Evolutionary conservation across 2,113 vertebrate genomes (phyloP).

Genomic region (Cygnus atratus): DNA sequence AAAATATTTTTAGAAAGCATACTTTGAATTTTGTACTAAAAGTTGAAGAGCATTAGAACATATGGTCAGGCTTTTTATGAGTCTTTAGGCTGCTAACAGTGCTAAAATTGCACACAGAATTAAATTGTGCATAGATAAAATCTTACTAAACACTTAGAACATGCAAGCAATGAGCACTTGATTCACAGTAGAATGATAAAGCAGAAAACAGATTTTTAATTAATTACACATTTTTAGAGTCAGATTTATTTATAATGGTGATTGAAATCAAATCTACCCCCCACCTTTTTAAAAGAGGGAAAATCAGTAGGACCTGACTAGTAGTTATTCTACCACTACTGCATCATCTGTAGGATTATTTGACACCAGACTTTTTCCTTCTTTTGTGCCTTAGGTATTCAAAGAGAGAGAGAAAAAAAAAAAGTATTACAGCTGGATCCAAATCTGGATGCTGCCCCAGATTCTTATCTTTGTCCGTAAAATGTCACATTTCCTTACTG

Average conservation of each 20-base stretch:
- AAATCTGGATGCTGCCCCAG: neutral
- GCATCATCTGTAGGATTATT: neutral
- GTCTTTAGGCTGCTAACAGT: conserved; percentile 34
- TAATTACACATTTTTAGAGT: conserved; percentile 42
- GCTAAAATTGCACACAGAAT: conserved; percentile 28
- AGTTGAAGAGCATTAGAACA: conserved; percentile 51
- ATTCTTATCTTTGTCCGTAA: neutral
- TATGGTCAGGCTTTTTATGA: conserved; percentile 63
- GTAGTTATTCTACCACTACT: neutral
- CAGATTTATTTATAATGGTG: conserved; percentile 21
- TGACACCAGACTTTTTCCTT: neutral
- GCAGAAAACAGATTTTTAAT: neutral
- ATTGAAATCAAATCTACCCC: neutral
- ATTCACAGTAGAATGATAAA: conserved; percentile 36
- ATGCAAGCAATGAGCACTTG: neutral
- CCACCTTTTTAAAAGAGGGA: neutral
- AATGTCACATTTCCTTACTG: neutral
- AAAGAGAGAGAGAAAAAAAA: neutral
- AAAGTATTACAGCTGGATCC: neutral
- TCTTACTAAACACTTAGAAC: conserved; percentile 54
- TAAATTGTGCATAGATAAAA: conserved; percentile 31
- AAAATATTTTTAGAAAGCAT: conserved; percentile 67
- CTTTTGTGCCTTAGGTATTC: neutral
- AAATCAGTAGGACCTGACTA: neutral
- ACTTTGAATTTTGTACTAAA: conserved; percentile 65